These are phyloP conservation scores for Hypothenemus hampei DNA, from an alignment of 1,140 invertebrate genomes.

Conservation along the genomic window DNA sequence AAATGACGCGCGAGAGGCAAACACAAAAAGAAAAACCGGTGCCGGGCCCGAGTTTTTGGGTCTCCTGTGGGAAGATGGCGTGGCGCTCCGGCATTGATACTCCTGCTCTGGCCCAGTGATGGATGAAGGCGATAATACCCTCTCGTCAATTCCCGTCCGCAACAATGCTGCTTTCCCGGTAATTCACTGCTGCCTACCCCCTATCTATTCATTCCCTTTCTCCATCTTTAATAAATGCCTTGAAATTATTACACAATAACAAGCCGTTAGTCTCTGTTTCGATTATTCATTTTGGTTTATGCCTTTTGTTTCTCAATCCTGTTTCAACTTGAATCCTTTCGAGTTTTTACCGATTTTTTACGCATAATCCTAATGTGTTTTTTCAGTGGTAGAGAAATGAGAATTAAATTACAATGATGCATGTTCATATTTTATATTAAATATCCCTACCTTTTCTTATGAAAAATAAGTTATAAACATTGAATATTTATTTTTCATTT, in stretches of 20 bases:
- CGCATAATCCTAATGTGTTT: too few species aligned
- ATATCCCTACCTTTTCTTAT: too few species aligned
- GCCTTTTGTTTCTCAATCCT: conserved; percentile 23
- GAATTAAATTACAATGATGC: too few species aligned
- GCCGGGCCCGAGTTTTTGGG: conserved; percentile 42
- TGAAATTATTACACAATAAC: conserved; percentile 41
- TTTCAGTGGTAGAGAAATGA: too few species aligned
- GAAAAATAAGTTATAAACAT: too few species aligned
- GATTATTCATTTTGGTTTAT: conserved; percentile 33
- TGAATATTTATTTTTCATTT: too few species aligned
- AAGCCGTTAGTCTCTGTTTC: conserved; percentile 35
- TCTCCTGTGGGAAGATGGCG: conserved; percentile 44
- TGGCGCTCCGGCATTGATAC: conserved; percentile 44
- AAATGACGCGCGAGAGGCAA: conserved; percentile 40
- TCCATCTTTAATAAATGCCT: conserved; percentile 42
- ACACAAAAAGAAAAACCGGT: conserved; percentile 41
- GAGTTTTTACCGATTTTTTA: too few species aligned
- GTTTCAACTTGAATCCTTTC: conserved; percentile 24
- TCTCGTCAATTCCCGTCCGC: conserved; percentile 48
- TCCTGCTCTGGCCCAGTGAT: conserved; percentile 45
- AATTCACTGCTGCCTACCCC: conserved; percentile 42
- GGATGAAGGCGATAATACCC: conserved; percentile 47
- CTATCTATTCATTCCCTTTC: conserved; percentile 42
- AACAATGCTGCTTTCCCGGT: conserved; percentile 44
- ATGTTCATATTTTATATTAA: too few species aligned